Evolutionary conservation across 2,797 vertebrate genomes (phyloP), one percentile per base, ranked within the genome.

Genomic region (Galago senegalensis): DNA sequence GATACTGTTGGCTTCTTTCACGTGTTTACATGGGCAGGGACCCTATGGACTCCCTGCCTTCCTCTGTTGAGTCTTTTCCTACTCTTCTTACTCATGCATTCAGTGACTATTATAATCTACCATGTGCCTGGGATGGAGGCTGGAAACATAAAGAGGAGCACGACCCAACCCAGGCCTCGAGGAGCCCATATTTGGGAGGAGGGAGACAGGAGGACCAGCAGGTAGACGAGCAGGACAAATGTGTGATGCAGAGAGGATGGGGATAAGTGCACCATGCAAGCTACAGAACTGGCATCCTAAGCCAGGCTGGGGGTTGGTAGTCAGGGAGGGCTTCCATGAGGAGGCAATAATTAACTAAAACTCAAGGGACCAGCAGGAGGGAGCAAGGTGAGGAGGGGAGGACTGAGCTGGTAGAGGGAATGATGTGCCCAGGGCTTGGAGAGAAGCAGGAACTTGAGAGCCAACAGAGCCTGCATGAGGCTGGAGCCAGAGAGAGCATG

Each of bases 301-400:
- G 7, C 27, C 27, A 58, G 20, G 83, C 49, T 83, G 20, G 84
- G 76, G 20, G 2, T 27, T 2, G 56, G 53, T 29, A n/a, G 37
- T 76, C 89, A 65, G 17, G 67, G 83, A 93, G 87, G 56, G 43
- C 83, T 97, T 94, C 89, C 29, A 21, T 37, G 80, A 95, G 60
- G 91, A 96, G 69, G 67, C 29, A 65, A 14, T 27, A 43, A 34
- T 92, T 29, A 31, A 5, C 20, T 77, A 67, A 61, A 75, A 60
- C 43, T 49, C 16, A 1, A 63, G 49, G 37, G 67, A 40, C 10
- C 2, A 56, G n/a, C 49, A 77, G 65, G 21, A 94, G 43, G 70
- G 49, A 91, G 63, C n/a, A 37, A 69, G 89, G 40, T 16, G 70
- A 79, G 83, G 46, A 53, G 53, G 20, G 40, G 31, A 84, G 13